A percentile compares a stretch with the other conserved stretches of the same genome.
phyloP scores from a whole-genome alignment of 2,888 invertebrate genomes.

The Lithophane semibrunnea region DNA sequence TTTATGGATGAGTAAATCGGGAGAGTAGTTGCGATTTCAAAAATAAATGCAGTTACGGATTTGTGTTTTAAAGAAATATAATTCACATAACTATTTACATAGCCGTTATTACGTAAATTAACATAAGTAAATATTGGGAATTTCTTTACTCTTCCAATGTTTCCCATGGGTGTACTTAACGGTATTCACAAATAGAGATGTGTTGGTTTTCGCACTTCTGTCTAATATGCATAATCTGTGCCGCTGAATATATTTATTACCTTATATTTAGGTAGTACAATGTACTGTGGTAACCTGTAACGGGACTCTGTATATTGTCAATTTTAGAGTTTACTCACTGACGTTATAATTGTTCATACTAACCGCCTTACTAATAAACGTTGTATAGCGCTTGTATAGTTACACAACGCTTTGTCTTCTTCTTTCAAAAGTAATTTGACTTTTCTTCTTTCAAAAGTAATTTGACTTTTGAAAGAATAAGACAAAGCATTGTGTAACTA shows the following conservation, averaged over 20 bases:
- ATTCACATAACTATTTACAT: slow-evolving; percentile 18
- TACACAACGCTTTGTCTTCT: too few relatives aligned
- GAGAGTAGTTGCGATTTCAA: neutral
- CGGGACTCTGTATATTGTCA: slow-evolving; percentile 47
- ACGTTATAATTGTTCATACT: slow-evolving; percentile 7
- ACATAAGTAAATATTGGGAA: slow-evolving; percentile 56
- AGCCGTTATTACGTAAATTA: slow-evolving; percentile 49
- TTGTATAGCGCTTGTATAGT: too few relatives aligned
- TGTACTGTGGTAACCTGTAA: slow-evolving; percentile 60
- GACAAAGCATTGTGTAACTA: too few relatives aligned
- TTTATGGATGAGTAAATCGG: neutral
- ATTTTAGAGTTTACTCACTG: slow-evolving; percentile 18
- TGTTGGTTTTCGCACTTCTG: slow-evolving; percentile 60
- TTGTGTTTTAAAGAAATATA: neutral
- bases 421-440: too few relatives aligned
- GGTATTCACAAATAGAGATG: slow-evolving; percentile 29
- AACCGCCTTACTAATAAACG: too few relatives aligned
- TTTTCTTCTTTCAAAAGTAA: too few relatives aligned
- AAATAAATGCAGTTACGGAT: neutral
- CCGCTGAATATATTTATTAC: slow-evolving; percentile 38
- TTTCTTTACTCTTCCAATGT: slow-evolving; percentile 45
- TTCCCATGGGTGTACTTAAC: slow-evolving; percentile 37
- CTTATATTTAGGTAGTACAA: slow-evolving; percentile 51
- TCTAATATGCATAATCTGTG: slow-evolving; percentile 26
- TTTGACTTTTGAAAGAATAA: too few relatives aligned